Evolutionary conservation across 53 echinoderm and acorn worm species (phyloP).

Genomic region (Crossaster papposus): DNA sequence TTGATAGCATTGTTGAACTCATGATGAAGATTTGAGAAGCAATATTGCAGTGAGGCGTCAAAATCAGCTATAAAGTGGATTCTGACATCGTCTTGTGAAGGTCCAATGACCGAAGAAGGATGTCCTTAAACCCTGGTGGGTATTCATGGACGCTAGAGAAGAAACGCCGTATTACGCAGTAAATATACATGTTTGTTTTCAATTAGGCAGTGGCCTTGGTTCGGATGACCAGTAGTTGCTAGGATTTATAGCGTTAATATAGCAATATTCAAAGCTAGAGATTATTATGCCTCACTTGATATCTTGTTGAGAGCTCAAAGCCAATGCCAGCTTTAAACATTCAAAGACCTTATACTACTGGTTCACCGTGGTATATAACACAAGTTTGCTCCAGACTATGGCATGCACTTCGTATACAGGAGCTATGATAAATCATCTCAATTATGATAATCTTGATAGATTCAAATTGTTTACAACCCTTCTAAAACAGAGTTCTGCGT

Average conservation of each 20-base stretch:
- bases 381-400: too few species aligned
- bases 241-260: background rate
- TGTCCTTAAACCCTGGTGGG: background rate
- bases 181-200: background rate
- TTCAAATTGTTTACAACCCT: too few species aligned
- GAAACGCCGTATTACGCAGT: background rate
- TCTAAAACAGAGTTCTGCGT: too few species aligned
- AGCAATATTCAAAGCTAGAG: background rate
- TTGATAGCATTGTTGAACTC: background rate
- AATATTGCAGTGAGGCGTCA: constrained; percentile 3
- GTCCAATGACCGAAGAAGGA: background rate
- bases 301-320: too few species aligned
- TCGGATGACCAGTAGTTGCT: background rate
- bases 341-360: too few species aligned
- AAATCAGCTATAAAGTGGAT: background rate
- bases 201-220: background rate
- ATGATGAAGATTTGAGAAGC: background rate
- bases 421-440: too few species aligned
- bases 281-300: too few species aligned
- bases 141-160: background rate
- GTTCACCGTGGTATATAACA: too few species aligned
- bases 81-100: background rate
- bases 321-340: too few species aligned
- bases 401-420: too few species aligned
- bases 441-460: too few species aligned